phyloP scores from a whole-genome alignment of 1,140 invertebrate species.

The Rhizoglyphus robini region DNA sequence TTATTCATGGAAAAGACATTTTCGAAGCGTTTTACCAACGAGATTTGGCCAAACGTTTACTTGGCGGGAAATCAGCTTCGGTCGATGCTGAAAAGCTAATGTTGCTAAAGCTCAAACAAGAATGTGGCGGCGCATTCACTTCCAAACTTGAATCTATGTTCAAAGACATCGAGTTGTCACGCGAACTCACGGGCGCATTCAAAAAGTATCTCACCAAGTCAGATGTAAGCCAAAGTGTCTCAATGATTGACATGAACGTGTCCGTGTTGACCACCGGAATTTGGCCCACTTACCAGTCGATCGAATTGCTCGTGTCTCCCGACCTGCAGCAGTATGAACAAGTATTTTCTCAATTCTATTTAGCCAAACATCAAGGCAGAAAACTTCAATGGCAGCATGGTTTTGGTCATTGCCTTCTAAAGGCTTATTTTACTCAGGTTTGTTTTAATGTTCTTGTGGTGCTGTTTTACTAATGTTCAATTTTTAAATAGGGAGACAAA shows the following conservation, averaged over 20 bases:
- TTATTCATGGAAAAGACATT: conserved; percentile 98
- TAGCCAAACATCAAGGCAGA: conserved; percentile 88
- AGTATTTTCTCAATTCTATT: conserved; percentile 92
- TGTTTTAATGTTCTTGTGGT: conserved; percentile 23
- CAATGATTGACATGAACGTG: conserved; percentile 71
- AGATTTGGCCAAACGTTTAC: conserved; percentile 85
- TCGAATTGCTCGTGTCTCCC: conserved; percentile 76
- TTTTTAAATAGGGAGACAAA: conserved; percentile 59
- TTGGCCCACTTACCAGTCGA: conserved; percentile 88
- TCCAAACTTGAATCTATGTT: conserved; percentile 98
- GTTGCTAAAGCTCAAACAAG: conserved; percentile 95
- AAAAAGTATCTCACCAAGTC: conserved; percentile 38
- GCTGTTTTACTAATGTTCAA: conserved; percentile 27
- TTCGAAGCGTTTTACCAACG: conserved; percentile 99
- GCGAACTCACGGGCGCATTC: conserved; percentile 90
- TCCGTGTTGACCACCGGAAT: conserved; percentile 96
- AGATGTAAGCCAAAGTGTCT: conserved; percentile 22
- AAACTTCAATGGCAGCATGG: conserved; percentile 96
- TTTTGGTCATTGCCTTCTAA: conserved; percentile 85
- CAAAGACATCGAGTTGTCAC: conserved; percentile 98
- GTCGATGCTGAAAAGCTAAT: conserved; percentile 98
- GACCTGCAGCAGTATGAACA: conserved; percentile 87
- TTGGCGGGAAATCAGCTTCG: conserved; percentile 94
- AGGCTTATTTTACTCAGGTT: conserved; percentile 70
- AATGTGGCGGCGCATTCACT: conserved; percentile 95